These are phyloP conservation scores for Brachionus angularis DNA, from an alignment of 1,140 invertebrate species.

Conservation along the genomic window DNA sequence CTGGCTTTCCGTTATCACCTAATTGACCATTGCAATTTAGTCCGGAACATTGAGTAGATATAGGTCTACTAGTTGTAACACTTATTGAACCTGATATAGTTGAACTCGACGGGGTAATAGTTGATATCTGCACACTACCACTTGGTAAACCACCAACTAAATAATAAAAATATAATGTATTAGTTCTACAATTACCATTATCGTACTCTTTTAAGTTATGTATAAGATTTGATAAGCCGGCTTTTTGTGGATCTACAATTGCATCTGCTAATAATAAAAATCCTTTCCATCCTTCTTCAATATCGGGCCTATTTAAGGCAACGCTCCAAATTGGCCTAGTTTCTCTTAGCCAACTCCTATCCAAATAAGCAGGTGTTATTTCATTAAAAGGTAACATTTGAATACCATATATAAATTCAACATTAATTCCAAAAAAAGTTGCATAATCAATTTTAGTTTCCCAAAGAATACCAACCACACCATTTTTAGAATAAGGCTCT, in stretches of 20 bases:
- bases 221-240: not conserved
- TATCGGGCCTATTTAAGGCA: not conserved
- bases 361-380: constrained; percentile 15
- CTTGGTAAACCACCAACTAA: constrained; percentile 6
- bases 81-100: not conserved
- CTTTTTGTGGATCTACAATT: constrained; percentile 18
- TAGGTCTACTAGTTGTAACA: not conserved
- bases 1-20: constrained; percentile 11
- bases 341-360: not conserved
- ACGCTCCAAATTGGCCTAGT: constrained; percentile 10
- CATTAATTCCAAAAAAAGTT: constrained; percentile 30
- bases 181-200: constrained; percentile 19
- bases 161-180: constrained; percentile 24
- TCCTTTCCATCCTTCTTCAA: constrained; percentile 34
- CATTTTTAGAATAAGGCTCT: constrained; percentile 15
- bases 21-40: not conserved
- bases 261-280: constrained; percentile 24
- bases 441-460: constrained; percentile 38
- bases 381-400: constrained; percentile 37
- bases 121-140: no score
- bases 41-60: not conserved
- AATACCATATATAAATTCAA: constrained; percentile 38
- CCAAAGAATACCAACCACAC: constrained; percentile 18
- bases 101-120: not conserved
- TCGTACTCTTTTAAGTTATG: not conserved